Evolutionary conservation across 2,888 invertebrate genomes (phyloP), one percentile per base, ranked within the genome.

Genomic region (Hirtodrosophila trivittata): DNA sequence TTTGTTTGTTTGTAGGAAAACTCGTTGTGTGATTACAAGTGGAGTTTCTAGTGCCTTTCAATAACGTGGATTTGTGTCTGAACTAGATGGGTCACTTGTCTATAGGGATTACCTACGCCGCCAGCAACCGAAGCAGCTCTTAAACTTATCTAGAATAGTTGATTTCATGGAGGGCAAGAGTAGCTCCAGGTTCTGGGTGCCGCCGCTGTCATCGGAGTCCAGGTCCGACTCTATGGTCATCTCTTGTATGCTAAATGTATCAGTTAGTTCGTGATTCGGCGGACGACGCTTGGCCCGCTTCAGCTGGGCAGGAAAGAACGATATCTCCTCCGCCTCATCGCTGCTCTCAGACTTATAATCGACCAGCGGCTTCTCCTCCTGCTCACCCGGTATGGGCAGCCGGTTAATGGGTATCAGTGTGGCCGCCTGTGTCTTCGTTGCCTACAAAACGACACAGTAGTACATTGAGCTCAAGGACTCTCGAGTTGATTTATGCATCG

Each of bases 231-330:
- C 91, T 30, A 91, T 90, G 26, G 90, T 89, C 91, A 91, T 91
- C 62, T 91, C 91, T 59, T 91, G 90, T 82, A 91, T 90, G 69
- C 91, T 91, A 66, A 91, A 91, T 2, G 90, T 91, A 65, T 91
- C 91, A 14, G 89, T 87, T 8, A 90, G 77, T 50, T 90, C 89
- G n/a, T 84, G 73, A n/a, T 89, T 83, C 56, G 86, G 88, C 58
- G 84, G 86, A 3, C 73, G 84, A 5, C 81, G 84, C 14, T 81
- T 80, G 25, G 77, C 70, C 47, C 77, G 77, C 73, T 87, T 89
- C 47, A 83, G 49, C 51, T 87, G 88, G 6, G 86, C 73, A 4
- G 91, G 90, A 43, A 91, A 91, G 68, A 91, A 91, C 5, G 90
- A 89, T 9, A 90, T 86, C 63, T 91, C 91, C 62, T 90, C 90